phyloP scores from a whole-genome alignment of 1,140 invertebrate species.

The Cataglyphis hispanica region DNA sequence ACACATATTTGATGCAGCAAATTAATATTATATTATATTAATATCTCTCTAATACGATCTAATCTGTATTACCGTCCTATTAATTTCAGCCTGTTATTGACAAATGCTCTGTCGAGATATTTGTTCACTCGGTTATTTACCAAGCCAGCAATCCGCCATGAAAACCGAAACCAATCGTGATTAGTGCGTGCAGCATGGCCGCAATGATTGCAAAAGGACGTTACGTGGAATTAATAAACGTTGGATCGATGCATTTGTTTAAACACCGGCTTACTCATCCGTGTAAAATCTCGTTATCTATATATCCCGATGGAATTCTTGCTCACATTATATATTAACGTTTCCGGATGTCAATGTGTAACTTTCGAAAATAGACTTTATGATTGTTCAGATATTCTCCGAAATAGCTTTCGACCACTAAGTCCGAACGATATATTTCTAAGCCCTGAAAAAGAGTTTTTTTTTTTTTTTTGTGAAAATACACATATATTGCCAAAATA shows the following conservation, averaged over 20 bases:
- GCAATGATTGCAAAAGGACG: slow-evolving; percentile 62
- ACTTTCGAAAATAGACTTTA: slow-evolving; percentile 13
- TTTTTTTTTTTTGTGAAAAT: not conserved
- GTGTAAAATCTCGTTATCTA: slow-evolving; percentile 47
- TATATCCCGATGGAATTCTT: slow-evolving; percentile 42
- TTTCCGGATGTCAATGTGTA: not conserved
- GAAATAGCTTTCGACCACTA: not conserved
- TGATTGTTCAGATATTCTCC: not conserved
- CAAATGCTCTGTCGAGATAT: slow-evolving; percentile 57
- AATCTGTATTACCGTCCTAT: slow-evolving; percentile 51
- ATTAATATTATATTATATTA: slow-evolving; percentile 8
- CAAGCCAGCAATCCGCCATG: slow-evolving; percentile 56
- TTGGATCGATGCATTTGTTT: slow-evolving; percentile 57
- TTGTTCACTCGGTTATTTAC: slow-evolving; percentile 59
- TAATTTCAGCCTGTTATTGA: slow-evolving; percentile 57
- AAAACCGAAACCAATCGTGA: slow-evolving; percentile 63
- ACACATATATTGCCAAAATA: not conserved
- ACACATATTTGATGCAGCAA: not conserved
- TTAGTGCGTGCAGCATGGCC: slow-evolving; percentile 55
- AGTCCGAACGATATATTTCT: not conserved
- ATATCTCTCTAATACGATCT: slow-evolving; percentile 47
- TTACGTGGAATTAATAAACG: slow-evolving; percentile 63
- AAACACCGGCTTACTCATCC: slow-evolving; percentile 44
- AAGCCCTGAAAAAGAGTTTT: not conserved
- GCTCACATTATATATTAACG: not conserved